Evolutionary conservation across 2,797 vertebrate species (phyloP).

Genomic region (Rallus crepitans): DNA sequence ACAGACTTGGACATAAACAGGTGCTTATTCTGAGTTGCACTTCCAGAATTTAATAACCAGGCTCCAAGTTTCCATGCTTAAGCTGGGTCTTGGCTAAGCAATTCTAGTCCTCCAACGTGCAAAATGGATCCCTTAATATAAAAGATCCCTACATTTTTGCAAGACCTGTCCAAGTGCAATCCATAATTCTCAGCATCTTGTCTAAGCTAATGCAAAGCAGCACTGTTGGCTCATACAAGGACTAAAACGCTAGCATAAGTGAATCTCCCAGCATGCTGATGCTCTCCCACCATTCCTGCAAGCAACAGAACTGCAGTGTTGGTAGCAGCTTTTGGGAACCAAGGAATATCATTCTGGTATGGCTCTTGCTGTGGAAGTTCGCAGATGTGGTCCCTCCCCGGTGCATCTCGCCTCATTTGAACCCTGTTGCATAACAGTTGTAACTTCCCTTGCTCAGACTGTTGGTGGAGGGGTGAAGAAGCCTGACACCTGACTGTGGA

Average conservation of each 20-base stretch:
- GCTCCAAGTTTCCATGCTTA: neutral
- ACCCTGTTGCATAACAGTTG: neutral
- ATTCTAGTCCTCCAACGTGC: neutral
- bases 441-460: neutral
- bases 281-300: rapidly evolving
- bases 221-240: neutral
- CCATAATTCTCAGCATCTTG: neutral
- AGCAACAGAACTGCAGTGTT: neutral
- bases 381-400: neutral
- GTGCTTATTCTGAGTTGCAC: neutral
- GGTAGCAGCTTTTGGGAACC: neutral
- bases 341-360: rapidly evolving
- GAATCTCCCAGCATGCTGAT: neutral
- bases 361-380: neutral
- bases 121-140: neutral
- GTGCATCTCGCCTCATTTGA: neutral
- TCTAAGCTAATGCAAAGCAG: neutral
- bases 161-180: neutral
- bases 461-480: neutral
- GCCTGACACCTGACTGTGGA: neutral
- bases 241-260: neutral
- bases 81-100: neutral
- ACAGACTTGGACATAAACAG: neutral
- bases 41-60: neutral
- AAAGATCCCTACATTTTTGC: neutral